phyloP scores from a whole-genome alignment of 2,113 vertebrate species.

The Pteropus alecto region DNA sequence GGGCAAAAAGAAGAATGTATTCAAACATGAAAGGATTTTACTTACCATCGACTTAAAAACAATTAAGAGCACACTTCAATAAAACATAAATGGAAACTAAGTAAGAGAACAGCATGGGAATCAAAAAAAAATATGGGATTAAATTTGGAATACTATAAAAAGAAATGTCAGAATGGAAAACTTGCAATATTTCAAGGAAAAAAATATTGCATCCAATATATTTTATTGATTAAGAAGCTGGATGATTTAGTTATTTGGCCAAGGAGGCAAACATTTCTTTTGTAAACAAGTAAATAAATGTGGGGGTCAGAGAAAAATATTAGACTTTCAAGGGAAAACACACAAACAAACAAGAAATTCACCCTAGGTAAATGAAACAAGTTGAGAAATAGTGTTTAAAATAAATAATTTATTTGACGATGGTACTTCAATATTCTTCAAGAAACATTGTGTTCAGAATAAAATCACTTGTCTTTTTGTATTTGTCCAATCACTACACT shows the following conservation, averaged over 20 bases:
- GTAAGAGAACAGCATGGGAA: background rate
- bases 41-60: background rate
- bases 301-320: background rate
- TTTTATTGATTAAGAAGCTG: conserved; percentile 28
- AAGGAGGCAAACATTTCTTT: conserved; percentile 22
- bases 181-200: background rate
- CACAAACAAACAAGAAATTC: background rate
- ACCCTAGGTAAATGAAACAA: background rate
- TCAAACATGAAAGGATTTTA: background rate
- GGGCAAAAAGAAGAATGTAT: background rate
- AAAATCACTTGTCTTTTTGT: background rate
- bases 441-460: background rate
- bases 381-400: conserved; percentile 6
- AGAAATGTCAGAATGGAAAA: background rate
- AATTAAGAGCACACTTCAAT: background rate
- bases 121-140: background rate
- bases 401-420: background rate
- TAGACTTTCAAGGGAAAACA: background rate
- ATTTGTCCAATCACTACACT: background rate
- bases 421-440: background rate
- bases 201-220: background rate
- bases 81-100: background rate
- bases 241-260: background rate
- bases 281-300: conserved; percentile 35
- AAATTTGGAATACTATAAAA: background rate